These are phyloP conservation scores for Panopea generosa DNA, from an alignment of 2,888 invertebrate species.

Conservation along the genomic window DNA sequence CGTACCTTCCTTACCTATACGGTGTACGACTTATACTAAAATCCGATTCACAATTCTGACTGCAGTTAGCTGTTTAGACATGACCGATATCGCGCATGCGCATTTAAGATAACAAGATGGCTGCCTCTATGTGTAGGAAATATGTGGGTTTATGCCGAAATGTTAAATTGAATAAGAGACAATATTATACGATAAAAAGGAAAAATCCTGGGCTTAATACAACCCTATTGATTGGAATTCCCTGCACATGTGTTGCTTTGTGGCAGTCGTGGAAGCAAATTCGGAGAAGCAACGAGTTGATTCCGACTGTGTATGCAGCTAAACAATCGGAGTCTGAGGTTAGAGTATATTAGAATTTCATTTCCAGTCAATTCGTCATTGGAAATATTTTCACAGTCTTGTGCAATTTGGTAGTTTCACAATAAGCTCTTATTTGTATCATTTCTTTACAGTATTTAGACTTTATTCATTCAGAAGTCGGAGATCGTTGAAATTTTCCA, in stretches of 20 bases:
- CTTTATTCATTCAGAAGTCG: too few species aligned
- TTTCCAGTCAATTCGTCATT: too few species aligned
- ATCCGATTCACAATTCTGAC: background rate
- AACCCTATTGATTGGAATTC: constrained; percentile 44
- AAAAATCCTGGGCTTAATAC: constrained; percentile 24
- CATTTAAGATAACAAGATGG: constrained; percentile 46
- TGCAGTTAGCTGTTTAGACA: constrained; percentile 28
- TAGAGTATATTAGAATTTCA: too few species aligned
- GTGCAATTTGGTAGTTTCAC: too few species aligned
- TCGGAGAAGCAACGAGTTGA: constrained; percentile 25
- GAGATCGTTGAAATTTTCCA: too few species aligned
- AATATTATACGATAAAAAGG: constrained; percentile 37
- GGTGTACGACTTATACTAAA: background rate
- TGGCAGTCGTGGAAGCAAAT: constrained; percentile 39
- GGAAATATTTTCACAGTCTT: too few species aligned
- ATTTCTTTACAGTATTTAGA: too few species aligned
- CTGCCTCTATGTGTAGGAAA: constrained; percentile 53
- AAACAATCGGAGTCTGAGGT: constrained; percentile 16
- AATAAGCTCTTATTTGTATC: too few species aligned
- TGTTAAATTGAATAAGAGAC: constrained; percentile 27
- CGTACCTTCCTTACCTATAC: background rate
- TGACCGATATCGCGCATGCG: constrained; percentile 58
- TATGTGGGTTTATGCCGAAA: constrained; percentile 16
- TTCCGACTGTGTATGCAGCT: constrained; percentile 51
- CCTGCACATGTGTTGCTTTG: constrained; percentile 43